Conservation (phyloP, 2,888 invertebrate genomes). For the Orthosia incerta region DNA sequence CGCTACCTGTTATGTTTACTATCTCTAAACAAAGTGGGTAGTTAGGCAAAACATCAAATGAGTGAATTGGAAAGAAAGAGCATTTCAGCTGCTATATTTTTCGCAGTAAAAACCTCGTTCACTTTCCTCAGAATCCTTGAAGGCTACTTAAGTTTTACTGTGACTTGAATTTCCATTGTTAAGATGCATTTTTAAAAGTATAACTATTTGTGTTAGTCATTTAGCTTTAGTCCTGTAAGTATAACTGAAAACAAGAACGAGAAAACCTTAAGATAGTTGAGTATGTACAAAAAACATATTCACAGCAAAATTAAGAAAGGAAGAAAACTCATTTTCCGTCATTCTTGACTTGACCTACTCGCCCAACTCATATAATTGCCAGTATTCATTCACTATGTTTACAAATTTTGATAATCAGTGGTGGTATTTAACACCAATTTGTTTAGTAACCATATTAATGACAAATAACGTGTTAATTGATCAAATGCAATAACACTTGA, state of each 20-base stretch:
- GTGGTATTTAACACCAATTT: not conserved
- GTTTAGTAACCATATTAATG: constrained; percentile 4
- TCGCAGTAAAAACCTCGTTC: constrained; percentile 9
- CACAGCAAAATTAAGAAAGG: not conserved
- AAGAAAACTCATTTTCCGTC: not conserved
- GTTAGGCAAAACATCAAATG: not conserved
- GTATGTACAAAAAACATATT: not conserved
- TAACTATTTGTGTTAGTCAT: constrained; percentile 2
- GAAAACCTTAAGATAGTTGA: not conserved
- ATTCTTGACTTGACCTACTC: not conserved
- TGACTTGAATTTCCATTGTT: constrained; percentile 21
- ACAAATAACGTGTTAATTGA: constrained; percentile 15
- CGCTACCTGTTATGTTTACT: not conserved
- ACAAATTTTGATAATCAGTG: no score
- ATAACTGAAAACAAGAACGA: not conserved
- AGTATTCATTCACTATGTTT: not conserved
- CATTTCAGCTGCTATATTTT: not conserved
- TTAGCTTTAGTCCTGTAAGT: not conserved
- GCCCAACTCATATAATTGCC: not conserved
- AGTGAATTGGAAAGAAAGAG: constrained; percentile 1
- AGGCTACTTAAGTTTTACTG: constrained; percentile 18
- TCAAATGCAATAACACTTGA: constrained; percentile 10
- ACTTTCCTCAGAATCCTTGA: constrained; percentile 11
- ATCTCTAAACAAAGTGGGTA: not conserved
- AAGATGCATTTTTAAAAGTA: constrained; percentile 9